Evolutionary conservation across 2,888 invertebrate species (phyloP), one percentile per base, ranked within the genome.

Genomic region (Oligia strigilis): DNA sequence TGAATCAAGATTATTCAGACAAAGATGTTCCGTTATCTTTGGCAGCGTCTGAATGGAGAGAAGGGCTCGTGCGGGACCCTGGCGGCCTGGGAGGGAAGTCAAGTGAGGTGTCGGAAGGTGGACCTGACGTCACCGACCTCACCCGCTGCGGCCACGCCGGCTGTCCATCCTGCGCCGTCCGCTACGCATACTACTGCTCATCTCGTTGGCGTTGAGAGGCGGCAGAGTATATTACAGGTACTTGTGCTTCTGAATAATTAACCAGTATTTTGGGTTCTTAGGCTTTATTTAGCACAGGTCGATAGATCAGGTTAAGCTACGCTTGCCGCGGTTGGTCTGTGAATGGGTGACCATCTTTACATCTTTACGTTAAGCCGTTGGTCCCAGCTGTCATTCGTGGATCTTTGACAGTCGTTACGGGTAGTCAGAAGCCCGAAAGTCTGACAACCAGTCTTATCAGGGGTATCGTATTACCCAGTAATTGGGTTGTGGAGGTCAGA

Each of bases 11-110:
- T 91, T 89, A 90, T 91, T 91, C 87, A 90, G 84, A 88, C 89
- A 87, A 91, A 91, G 90, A 90, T 91, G 87, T 90, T 89, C 55
- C 91, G 91, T 87, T 91, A 90, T 86, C 87, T 91, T 73, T 90
- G 91, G 75, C 93, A 98, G 98, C 97, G 98, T 87, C 95, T 98
- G 82, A 98, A 98, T 84, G 97, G 98, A 90, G 98, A 98, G 91
- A 98, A 98, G 92, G 97, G 97, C 66, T 97, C 98, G 76, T 98
- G 97, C 90, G 97, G 97, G 87, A 97, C 97, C n/a, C 97, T 98
- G 62, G 97, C 98, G 0, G 97, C 97, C n/a, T 98, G 98, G 98
- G 98, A 98, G 84, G 97, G 97, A 9, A 97, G 97, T 69, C 97
- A 97, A 9, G 98, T 98, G 49, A 94, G 98, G 60, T 98, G 98